Evolutionary conservation across 2,888 invertebrate species (phyloP).

Genomic region (Muscina levida): DNA sequence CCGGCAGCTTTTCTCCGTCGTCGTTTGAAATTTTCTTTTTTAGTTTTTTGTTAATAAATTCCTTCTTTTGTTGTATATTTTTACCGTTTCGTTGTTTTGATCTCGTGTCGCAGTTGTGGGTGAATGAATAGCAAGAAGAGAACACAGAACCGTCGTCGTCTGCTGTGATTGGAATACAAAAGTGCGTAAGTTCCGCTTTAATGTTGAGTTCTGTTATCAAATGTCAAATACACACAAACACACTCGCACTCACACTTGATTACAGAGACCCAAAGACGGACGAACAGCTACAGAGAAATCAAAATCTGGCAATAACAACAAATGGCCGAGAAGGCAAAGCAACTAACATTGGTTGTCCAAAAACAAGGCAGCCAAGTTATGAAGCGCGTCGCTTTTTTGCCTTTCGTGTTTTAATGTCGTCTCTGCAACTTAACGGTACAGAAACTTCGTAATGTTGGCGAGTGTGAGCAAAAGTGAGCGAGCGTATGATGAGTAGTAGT

Average conservation of each 20-base stretch:
- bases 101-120: conserved; percentile 25
- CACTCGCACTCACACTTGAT: not conserved
- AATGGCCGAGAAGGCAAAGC: conserved; percentile 19
- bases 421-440: conserved; percentile 33
- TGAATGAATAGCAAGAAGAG: conserved; percentile 21
- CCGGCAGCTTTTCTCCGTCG: no score
- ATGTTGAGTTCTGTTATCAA: conserved; percentile 51
- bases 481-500: not conserved
- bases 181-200: conserved; percentile 56
- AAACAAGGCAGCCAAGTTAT: not conserved
- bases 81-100: conserved; percentile 35
- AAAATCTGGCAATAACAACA: not conserved
- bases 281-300: not conserved
- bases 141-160: not conserved
- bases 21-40: no score
- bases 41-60: no score
- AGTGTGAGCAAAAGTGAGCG: not conserved
- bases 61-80: not conserved
- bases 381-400: not conserved
- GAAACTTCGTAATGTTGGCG: no score
- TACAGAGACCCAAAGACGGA: not conserved
- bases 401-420: conserved; percentile 17
- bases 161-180: not conserved
- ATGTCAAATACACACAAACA: conserved; percentile 42
- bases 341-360: conserved; percentile 27